phyloP scores from a whole-genome alignment of 2,888 invertebrate genomes.

The Caenorhabditis parvicauda region DNA sequence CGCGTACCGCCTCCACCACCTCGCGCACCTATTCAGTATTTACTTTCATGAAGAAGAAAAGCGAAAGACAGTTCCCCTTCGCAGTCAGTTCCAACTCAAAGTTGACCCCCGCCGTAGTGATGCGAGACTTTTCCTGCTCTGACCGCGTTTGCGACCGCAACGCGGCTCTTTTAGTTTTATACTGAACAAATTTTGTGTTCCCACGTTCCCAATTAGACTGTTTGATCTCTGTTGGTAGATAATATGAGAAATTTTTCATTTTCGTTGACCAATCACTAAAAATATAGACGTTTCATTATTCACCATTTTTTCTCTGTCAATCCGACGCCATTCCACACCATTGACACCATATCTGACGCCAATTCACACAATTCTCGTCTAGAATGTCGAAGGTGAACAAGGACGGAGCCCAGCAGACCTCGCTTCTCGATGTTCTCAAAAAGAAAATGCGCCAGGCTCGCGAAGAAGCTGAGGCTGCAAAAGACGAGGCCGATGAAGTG shows the following conservation, averaged over 20 bases:
- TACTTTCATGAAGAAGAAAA: too few species aligned
- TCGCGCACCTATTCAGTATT: too few species aligned
- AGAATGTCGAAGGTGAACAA: slow-evolving; percentile 61
- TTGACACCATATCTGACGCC: not conserved
- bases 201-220: too few species aligned
- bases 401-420: slow-evolving; percentile 62
- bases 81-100: too few species aligned
- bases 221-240: not conserved
- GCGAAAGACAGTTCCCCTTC: too few species aligned
- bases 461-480: slow-evolving; percentile 97
- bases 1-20: too few species aligned
- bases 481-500: slow-evolving; percentile 93
- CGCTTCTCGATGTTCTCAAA: slow-evolving; percentile 90
- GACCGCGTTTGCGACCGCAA: too few species aligned
- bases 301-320: not conserved
- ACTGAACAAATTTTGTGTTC: too few species aligned
- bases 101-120: too few species aligned
- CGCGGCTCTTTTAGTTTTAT: too few species aligned
- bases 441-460: slow-evolving; percentile 99
- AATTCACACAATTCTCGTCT: not conserved
- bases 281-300: not conserved
- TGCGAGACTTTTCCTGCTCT: too few species aligned
- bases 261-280: too few species aligned
- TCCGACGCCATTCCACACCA: not conserved
- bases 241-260: not conserved